Conservation (phyloP, 2,797 vertebrate genomes). For the Enteromius treurensis region DNA sequence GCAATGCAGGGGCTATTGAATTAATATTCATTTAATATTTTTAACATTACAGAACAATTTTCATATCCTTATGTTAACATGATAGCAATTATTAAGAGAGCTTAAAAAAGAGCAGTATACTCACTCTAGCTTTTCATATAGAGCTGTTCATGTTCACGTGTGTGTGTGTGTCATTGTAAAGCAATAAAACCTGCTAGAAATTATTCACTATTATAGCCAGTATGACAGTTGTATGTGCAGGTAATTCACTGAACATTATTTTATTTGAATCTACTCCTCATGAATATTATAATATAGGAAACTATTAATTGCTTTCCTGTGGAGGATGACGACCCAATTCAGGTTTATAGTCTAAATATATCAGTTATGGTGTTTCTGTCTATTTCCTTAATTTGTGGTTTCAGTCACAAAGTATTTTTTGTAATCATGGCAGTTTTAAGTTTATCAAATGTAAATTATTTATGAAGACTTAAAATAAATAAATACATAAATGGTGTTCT, state of each 20-base stretch:
- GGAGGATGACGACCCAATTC: conserved; percentile 27
- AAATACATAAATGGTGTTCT: conserved; percentile 59
- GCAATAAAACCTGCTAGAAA: conserved; percentile 55
- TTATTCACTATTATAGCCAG: conserved; percentile 40
- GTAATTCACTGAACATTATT: conserved; percentile 16
- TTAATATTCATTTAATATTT: conserved; percentile 28
- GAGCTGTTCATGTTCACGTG: neutral
- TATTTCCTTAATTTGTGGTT: conserved; percentile 44
- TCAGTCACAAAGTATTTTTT: conserved; percentile 44
- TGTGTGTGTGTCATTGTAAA: conserved; percentile 14
- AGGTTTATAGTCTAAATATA: conserved; percentile 44
- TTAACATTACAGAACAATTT: conserved; percentile 31
- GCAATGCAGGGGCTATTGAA: neutral
- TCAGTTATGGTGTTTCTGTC: conserved; percentile 39
- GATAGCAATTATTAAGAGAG: conserved; percentile 38
- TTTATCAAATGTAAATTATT: conserved; percentile 53
- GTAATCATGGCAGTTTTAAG: conserved; percentile 32
- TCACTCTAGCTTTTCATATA: conserved; percentile 26
- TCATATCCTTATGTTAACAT: conserved; percentile 38
- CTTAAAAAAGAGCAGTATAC: conserved; percentile 12
- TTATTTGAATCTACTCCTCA: conserved; percentile 37
- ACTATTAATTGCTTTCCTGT: conserved; percentile 21
- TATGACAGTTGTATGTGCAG: conserved; percentile 17
- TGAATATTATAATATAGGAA: conserved; percentile 22
- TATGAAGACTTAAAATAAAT: conserved; percentile 52